These are phyloP conservation scores for Carassius gibelio DNA, from an alignment of 2,113 vertebrate species.

Conservation along the genomic window DNA sequence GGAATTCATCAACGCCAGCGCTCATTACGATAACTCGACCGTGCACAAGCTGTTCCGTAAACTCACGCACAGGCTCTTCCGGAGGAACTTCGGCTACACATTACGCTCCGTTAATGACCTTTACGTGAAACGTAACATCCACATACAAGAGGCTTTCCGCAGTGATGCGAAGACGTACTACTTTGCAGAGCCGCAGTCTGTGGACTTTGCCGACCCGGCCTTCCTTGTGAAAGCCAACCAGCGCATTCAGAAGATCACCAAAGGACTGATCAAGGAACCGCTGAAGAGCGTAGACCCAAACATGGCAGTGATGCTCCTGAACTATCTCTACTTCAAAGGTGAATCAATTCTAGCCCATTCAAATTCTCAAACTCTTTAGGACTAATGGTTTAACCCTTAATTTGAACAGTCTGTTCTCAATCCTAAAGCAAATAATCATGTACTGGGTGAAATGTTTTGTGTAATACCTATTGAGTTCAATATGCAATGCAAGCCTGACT, in stretches of 20 bases:
- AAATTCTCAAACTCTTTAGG: neutral
- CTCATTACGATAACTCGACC: slow-evolving; percentile 85
- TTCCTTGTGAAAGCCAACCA: slow-evolving; percentile 84
- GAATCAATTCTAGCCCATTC: slow-evolving; percentile 52
- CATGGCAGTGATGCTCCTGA: slow-evolving; percentile 91
- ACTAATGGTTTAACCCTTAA: neutral
- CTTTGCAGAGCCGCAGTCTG: slow-evolving; percentile 87
- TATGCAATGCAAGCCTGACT: neutral
- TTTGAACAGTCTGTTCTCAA: neutral
- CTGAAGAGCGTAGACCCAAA: slow-evolving; percentile 83
- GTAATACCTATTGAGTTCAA: neutral
- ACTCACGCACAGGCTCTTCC: slow-evolving; percentile 91
- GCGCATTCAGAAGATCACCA: slow-evolving; percentile 89
- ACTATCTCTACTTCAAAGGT: slow-evolving; percentile 99
- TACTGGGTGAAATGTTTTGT: neutral
- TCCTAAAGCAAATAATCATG: neutral
- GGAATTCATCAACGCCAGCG: slow-evolving; percentile 90
- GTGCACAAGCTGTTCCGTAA: slow-evolving; percentile 95
- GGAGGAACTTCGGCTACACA: slow-evolving; percentile 92
- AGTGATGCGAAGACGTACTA: slow-evolving; percentile 83
- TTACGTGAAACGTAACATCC: slow-evolving; percentile 81
- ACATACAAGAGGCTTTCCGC: slow-evolving; percentile 79
- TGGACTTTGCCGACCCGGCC: slow-evolving; percentile 84
- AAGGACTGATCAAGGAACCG: slow-evolving; percentile 90
- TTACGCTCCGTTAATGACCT: slow-evolving; percentile 89